Evolutionary conservation across 2,113 vertebrate species (phyloP).

Genomic region (Petaurus breviceps): DNA sequence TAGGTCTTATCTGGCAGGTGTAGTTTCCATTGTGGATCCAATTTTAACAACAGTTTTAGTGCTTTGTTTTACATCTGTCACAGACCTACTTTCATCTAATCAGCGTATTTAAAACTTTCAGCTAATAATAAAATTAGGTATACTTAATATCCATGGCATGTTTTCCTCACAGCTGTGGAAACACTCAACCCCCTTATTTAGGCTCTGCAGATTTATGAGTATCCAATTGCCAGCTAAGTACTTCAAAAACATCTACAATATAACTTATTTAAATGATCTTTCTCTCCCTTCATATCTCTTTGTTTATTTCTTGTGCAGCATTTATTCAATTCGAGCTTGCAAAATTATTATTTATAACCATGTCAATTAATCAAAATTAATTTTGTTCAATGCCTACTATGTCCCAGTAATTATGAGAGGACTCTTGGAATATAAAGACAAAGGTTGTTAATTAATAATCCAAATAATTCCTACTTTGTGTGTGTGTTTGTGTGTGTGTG

Average conservation of each 20-base stretch:
- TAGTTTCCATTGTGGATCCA: background rate
- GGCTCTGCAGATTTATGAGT: background rate
- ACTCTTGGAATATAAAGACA: background rate
- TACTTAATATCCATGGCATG: background rate
- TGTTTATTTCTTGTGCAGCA: background rate
- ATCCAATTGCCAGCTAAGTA: background rate
- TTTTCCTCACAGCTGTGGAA: background rate
- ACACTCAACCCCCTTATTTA: background rate
- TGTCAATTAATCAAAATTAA: background rate
- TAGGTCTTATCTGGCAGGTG: background rate
- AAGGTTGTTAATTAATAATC: background rate
- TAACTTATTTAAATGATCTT: background rate
- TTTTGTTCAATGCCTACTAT: background rate
- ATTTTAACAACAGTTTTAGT: background rate
- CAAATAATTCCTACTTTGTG: background rate
- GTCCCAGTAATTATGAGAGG: background rate
- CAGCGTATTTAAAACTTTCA: background rate
- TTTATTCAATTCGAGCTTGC: background rate
- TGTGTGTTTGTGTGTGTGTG: too few relatives aligned
- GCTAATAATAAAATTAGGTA: background rate
- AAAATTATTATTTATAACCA: background rate
- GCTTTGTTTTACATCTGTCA: background rate
- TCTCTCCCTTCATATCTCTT: background rate
- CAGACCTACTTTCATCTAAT: background rate
- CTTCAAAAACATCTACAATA: background rate